These are phyloP conservation scores for Mormyrus proboscirostris DNA, from an alignment of 2,797 vertebrate genomes.

Conservation along the genomic window DNA sequence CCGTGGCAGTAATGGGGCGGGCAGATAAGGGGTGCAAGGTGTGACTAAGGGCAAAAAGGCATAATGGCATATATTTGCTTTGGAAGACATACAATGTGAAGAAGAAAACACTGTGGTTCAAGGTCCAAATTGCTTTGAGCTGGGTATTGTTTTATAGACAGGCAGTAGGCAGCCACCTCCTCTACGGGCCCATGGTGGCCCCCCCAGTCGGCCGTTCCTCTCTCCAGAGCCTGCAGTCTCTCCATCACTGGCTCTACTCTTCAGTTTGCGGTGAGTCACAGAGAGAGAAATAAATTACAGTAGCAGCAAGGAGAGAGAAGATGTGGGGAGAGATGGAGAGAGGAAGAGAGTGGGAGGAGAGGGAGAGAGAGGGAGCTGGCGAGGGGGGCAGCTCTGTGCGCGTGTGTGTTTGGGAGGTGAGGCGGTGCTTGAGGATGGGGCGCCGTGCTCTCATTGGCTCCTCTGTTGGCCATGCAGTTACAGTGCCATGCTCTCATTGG, in stretches of 20 bases:
- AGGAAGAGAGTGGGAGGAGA: conserved; percentile 37
- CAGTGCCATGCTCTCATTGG: conserved; percentile 34
- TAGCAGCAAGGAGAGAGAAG: conserved; percentile 28
- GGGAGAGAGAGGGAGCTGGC: conserved; percentile 33
- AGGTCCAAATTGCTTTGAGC: background rate
- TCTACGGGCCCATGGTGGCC: background rate
- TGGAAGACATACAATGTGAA: background rate
- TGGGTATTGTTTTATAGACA: background rate
- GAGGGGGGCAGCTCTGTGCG: conserved; percentile 2
- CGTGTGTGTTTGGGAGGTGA: background rate
- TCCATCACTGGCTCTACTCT: conserved; percentile 56
- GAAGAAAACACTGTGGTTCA: background rate
- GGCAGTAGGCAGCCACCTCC: conserved; percentile 7
- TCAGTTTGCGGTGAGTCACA: conserved; percentile 47
- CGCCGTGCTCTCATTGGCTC: conserved; percentile 42
- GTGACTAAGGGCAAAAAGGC: background rate
- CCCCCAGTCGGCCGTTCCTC: background rate
- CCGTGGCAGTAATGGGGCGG: background rate
- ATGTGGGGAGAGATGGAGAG: conserved; percentile 23
- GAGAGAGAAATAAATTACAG: conserved; percentile 39
- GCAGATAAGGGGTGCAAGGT: background rate
- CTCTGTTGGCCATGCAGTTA: background rate
- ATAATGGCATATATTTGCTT: background rate
- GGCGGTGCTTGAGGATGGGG: conserved; percentile 42
- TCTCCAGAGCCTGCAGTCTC: conserved; percentile 2